Base-by-base conservation (phyloP, 2,888 invertebrate genomes). In the Sepioteuthis lessoniana region DNA sequence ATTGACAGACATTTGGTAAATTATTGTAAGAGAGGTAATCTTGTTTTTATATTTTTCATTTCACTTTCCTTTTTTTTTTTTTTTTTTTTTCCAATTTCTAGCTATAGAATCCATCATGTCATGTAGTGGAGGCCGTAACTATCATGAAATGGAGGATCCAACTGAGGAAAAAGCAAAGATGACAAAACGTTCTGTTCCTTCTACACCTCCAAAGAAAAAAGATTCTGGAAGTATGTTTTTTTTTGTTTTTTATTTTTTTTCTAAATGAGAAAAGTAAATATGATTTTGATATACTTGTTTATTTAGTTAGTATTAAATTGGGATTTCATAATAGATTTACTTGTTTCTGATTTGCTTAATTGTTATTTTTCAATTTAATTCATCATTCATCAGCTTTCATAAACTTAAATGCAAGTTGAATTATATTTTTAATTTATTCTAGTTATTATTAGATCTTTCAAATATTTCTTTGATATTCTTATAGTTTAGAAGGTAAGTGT, bases 41-140 rank as follows among this genome's bases (percentile, higher is more conserved):
- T 25, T 5, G 25, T 55, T 55, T 55, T 55, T 16, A 50, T 50
- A 19, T 3, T 47, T 13, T 13, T 47, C 8, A 50, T 19, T 16
- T 4, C 25, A 3, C 25, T 55, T 55, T 55, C 5, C 38, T 91
- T 91, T 31, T 91, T 2, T 93, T 28, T 42, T 35, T 42, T 76
- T 90, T 28, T 47, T 28, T 46, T 35, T 50, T 92, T 31, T 91
- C 38, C 60, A 93, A 31, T 46, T 94, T 94, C 28, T 94, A 96
- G 96, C 96, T 94, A 95, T 96, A n/a, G 97, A 97, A 95, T 95
- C 96, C 19, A 95, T 96, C 90, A 95, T 96, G 95, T 95, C 96
- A 7, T 95, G 96, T 76, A 96, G 96, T 19, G 95, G 95, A 55
- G 94, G 95, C 3, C 94, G 94, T 25, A 95, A 95, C 76, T 95